Percentiles rank a stretch among this genome's conserved stretches.
Conservation (phyloP, 2,113 vertebrate genomes). For the Heterochromis multidens region DNA sequence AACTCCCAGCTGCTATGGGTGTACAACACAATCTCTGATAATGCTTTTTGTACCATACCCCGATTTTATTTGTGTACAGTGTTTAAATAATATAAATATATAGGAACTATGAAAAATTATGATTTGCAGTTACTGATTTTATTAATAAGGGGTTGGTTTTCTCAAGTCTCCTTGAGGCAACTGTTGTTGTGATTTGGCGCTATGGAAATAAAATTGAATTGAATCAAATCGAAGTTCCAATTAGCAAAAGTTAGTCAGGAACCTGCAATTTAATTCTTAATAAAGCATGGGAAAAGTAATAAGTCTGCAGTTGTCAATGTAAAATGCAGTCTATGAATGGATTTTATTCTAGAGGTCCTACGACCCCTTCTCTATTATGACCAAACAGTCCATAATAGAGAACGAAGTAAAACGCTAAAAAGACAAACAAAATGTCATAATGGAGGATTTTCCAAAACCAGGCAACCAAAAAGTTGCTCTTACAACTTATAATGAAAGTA, state of each 20-base stretch:
- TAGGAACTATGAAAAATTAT: too few species aligned
- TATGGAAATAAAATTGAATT: not conserved
- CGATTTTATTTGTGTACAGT: too few species aligned
- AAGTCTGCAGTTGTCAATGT: not conserved
- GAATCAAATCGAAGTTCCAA: not conserved
- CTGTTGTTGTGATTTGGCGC: not conserved
- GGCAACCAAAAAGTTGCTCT: not conserved
- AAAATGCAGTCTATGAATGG: not conserved
- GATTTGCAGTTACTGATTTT: too few species aligned
- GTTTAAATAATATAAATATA: too few species aligned
- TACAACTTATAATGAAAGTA: not conserved
- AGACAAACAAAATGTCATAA: not conserved
- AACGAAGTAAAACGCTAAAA: not conserved
- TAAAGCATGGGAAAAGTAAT: not conserved
- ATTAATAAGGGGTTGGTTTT: too few species aligned
- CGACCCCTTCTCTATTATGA: not conserved
- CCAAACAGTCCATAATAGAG: not conserved
- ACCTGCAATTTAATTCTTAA: not conserved
- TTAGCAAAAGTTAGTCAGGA: accelerated
- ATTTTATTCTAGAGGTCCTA: not conserved
- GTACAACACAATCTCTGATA: too few species aligned
- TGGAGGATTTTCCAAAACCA: not conserved
- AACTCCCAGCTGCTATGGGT: not conserved
- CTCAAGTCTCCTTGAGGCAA: too few species aligned
- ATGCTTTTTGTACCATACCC: too few species aligned